Evolutionary conservation across 2,888 invertebrate species (phyloP), one percentile per base, ranked within the genome.

Genomic region (Brachycybe producta): DNA sequence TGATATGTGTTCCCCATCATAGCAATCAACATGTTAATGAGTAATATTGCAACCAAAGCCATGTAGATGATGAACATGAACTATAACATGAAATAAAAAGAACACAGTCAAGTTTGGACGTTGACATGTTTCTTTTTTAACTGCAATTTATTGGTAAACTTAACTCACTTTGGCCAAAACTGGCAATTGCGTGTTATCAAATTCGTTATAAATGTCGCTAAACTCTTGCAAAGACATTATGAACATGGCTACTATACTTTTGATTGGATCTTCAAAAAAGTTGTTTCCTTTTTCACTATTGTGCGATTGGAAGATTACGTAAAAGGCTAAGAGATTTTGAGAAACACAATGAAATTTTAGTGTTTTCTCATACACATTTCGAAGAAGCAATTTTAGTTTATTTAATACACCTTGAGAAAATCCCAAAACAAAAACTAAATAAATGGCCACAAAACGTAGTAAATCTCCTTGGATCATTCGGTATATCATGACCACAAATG

Each of bases 1-100:
- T 92, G 91, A 66, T 97, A 98, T 2, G 97, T 97, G 68, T 95
- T 95, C 0, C 95, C 97, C 97, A 97, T 97, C 95, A 97, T 97
- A 56, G 95, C 95, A 62, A 97, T 97, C 68, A 97, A 74, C 90
- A 97, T 91, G 74, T 97, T 97, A 45, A 97, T 88, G 52, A 97
- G 73, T 28, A 97, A 72, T 53, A 97, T 83, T 0, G 91, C 90
- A 19, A 95, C 97, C 65, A 95, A 84, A 51, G 84, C 86, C 91
- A 97, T 97, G 70, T 91, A 98, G 30, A 94, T 74, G n/a, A 95
- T 84, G 70, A 97, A 97, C 13, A 95, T 73, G 17, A 67, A 58
- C 71, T 71, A 59, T 8, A 5, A 27, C 27, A n/a, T 3, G n/a
- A 19, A 23, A 45, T n/a, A 45, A 19, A 34, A 36, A 47, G n/a